Conservation (phyloP, 23 tunicate species). For the Styela plicata region DNA sequence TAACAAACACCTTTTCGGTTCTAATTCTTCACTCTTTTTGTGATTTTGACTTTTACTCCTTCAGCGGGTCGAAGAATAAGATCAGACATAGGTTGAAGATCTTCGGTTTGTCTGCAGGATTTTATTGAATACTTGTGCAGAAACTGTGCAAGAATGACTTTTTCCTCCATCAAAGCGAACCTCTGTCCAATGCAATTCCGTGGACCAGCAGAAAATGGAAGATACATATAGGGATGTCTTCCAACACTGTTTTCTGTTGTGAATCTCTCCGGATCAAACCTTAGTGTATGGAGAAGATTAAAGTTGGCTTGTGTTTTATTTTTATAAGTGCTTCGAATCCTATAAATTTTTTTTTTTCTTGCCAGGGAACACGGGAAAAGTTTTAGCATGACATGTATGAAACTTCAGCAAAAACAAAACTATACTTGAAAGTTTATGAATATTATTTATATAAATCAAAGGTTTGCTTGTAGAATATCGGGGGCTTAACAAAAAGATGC, state of each 20-base stretch:
- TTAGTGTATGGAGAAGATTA: not conserved
- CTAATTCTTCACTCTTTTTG: not conserved
- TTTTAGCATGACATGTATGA: not conserved
- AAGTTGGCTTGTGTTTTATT: too few relatives aligned
- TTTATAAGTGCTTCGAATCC: too few relatives aligned
- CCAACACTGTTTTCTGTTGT: conserved; percentile 22
- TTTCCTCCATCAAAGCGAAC: conserved; percentile 51
- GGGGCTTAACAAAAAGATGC: too few relatives aligned
- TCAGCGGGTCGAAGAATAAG: conserved; percentile 23
- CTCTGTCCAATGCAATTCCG: conserved; percentile 67
- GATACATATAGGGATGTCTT: conserved; percentile 43
- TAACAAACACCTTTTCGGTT: too few relatives aligned
- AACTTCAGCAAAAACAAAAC: not conserved
- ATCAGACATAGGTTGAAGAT: conserved; percentile 13
- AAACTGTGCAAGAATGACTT: conserved; percentile 48
- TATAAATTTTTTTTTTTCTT: too few relatives aligned
- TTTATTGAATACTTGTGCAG: conserved; percentile 27
- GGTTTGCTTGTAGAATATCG: too few relatives aligned
- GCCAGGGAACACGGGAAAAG: too few relatives aligned
- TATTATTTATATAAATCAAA: too few relatives aligned
- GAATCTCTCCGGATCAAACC: conserved; percentile 58
- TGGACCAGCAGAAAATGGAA: conserved; percentile 66
- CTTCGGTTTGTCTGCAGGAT: conserved; percentile 25
- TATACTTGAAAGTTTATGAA: too few relatives aligned
- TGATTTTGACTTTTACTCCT: conserved; percentile 1